phyloP scores from a whole-genome alignment of 1,140 invertebrate genomes.

The Anoplophora glabripennis region DNA sequence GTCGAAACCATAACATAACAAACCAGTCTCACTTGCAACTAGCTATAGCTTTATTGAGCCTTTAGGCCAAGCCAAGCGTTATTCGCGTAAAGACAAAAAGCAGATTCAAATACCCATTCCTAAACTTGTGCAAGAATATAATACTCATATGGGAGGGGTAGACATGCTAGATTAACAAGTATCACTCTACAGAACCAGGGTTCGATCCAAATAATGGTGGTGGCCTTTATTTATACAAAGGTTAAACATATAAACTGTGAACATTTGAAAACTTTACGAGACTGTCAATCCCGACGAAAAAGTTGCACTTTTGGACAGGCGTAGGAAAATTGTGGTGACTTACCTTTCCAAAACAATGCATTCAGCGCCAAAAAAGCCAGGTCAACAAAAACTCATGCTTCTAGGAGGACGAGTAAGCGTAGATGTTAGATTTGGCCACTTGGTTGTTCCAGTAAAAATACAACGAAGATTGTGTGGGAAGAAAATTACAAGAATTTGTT shows the following conservation, averaged over 20 bases:
- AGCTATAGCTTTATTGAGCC: not conserved
- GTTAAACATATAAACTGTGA: constrained; percentile 14
- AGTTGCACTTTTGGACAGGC: not conserved
- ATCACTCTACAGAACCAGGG: constrained; percentile 29
- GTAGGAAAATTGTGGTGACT: not conserved
- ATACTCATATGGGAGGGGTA: constrained; percentile 31
- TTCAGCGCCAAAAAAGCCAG: no score
- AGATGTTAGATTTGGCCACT: no score
- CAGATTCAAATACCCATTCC: constrained; percentile 1
- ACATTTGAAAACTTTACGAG: not conserved
- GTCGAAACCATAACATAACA: no score
- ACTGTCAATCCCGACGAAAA: not conserved
- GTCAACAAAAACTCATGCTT: no score
- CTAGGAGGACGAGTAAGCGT: no score
- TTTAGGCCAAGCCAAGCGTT: not conserved
- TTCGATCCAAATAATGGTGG: constrained; percentile 38
- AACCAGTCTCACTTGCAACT: not conserved
- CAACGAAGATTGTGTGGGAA: no score
- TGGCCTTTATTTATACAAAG: constrained; percentile 31
- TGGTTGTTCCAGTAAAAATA: no score
- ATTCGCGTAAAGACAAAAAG: not conserved
- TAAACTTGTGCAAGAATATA: constrained; percentile 23
- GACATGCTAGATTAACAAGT: constrained; percentile 30
- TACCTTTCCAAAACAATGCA: no score
- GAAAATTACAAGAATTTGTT: no score